phyloP scores from a whole-genome alignment of 2,888 invertebrate species.

The Aphidius colemani region DNA sequence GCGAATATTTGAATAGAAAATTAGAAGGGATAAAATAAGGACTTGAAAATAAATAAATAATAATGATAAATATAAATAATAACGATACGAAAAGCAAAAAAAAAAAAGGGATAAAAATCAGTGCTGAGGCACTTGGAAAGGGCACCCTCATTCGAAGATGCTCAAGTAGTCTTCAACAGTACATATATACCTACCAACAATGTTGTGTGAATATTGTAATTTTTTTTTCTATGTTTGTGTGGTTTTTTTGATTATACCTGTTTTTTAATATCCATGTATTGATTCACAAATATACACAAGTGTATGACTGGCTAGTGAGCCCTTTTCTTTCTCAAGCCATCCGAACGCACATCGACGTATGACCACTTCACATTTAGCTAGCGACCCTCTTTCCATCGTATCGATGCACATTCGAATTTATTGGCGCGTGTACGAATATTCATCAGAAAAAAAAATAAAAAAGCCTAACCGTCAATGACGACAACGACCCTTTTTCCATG shows the following conservation, averaged over 20 bases:
- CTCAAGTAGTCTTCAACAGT: slow-evolving; percentile 16
- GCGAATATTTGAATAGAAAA: slow-evolving; percentile 10
- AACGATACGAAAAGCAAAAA: not conserved
- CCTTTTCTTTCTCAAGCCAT: slow-evolving; percentile 19
- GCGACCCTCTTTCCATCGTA: slow-evolving; percentile 50
- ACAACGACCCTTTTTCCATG: not conserved
- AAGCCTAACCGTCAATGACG: slow-evolving; percentile 31
- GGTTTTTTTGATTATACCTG: not conserved
- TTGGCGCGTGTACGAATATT: slow-evolving; percentile 58
- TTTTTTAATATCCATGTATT: slow-evolving; percentile 1
- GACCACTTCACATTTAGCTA: slow-evolving; percentile 53
- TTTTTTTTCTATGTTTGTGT: too few relatives aligned
- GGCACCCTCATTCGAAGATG: slow-evolving; percentile 6
- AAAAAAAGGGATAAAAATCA: too few relatives aligned
- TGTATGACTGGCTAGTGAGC: slow-evolving; percentile 17
- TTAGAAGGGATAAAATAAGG: slow-evolving; percentile 8
- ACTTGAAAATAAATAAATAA: not conserved
- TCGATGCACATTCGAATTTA: slow-evolving; percentile 56
- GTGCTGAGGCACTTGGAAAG: too few relatives aligned
- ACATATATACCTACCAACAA: not conserved
- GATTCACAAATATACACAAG: slow-evolving; percentile 10
- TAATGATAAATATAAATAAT: not conserved
- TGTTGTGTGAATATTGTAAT: too few relatives aligned
- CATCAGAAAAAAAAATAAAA: slow-evolving; percentile 45
- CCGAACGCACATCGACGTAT: slow-evolving; percentile 35